phyloP scores from a whole-genome alignment of 2,113 vertebrate species.

The Campylomormyrus numenius region DNA sequence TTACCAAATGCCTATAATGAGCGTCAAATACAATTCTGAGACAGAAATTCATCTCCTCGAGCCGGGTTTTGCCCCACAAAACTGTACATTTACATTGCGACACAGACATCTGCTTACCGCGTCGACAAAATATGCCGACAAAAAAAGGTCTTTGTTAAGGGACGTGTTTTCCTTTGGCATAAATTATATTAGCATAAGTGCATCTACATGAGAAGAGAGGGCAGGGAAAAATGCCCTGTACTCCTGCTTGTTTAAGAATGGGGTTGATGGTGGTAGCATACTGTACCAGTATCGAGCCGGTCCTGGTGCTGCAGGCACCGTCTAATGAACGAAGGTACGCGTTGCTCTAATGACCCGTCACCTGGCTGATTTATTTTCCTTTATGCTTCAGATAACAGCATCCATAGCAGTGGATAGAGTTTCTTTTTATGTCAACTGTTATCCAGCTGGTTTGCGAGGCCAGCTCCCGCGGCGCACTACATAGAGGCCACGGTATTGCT shows the following conservation, averaged over 20 bases:
- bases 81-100: background rate
- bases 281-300: background rate
- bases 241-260: background rate
- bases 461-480: background rate
- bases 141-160: background rate
- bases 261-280: background rate
- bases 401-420: background rate
- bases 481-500: background rate
- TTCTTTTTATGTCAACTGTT: background rate
- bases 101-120: background rate
- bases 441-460: background rate
- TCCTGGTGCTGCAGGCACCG: background rate
- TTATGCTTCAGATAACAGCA: background rate
- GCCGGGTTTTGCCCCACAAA: background rate
- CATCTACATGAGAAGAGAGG: background rate
- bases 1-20: background rate
- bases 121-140: background rate
- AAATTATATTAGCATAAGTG: background rate
- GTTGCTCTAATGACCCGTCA: background rate
- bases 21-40: background rate
- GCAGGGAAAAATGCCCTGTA: background rate
- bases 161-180: background rate
- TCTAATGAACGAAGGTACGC: background rate
- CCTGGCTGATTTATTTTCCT: background rate
- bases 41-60: background rate